Conservation (phyloP, 64 coral and sea anemone genomes). For the Actinia equina region DNA sequence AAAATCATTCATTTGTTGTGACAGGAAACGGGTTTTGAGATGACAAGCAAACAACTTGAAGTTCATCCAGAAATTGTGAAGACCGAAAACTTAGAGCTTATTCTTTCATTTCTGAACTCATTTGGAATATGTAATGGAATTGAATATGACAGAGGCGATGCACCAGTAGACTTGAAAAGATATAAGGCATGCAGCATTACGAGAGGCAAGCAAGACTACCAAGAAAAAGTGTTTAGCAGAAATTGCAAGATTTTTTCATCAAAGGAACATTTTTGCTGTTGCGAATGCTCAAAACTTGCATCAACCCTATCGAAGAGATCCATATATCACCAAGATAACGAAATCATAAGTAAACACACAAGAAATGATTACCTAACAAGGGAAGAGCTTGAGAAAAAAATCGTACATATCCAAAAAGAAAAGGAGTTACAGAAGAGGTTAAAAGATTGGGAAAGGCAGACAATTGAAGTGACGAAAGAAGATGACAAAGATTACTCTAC, state of each 20-base stretch:
- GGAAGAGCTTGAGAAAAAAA: not conserved
- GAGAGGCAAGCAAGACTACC: not conserved
- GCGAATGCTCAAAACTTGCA: not conserved
- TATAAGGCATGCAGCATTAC: not conserved
- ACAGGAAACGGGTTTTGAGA: not conserved
- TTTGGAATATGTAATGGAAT: not conserved
- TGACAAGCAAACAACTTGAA: not conserved
- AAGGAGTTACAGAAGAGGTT: no score
- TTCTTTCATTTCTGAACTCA: not conserved
- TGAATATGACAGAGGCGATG: not conserved
- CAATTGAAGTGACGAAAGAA: no score
- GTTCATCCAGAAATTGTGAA: not conserved
- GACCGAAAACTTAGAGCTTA: not conserved
- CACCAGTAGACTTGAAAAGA: not conserved
- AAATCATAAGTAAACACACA: not conserved
- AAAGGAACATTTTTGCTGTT: not conserved
- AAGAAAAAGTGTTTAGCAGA: not conserved
- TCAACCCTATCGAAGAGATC: not conserved
- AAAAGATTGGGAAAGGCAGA: no score
- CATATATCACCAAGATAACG: not conserved
- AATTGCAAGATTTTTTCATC: not conserved
- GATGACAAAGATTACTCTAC: no score
- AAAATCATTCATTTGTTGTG: no score
- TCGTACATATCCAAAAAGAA: not conserved
- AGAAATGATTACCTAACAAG: not conserved